These are phyloP conservation scores for Channa argus DNA, from an alignment of 2,113 vertebrate genomes.

Conservation along the genomic window DNA sequence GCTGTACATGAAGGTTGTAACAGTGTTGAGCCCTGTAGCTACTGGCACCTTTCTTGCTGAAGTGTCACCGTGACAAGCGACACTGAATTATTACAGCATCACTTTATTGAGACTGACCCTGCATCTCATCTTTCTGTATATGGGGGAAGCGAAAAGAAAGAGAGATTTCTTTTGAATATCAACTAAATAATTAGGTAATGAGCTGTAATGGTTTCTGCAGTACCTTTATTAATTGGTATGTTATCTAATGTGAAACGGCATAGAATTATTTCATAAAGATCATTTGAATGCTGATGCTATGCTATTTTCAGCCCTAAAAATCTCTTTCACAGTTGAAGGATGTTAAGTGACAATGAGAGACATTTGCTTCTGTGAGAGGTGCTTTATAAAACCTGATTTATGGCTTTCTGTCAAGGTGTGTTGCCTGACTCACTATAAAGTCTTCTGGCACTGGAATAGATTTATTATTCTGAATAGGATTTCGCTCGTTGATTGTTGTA, in stretches of 20 bases:
- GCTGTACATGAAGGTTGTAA: not conserved
- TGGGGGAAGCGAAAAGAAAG: not conserved
- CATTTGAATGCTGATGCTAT: not conserved
- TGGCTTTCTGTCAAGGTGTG: slow-evolving; percentile 27
- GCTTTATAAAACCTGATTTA: slow-evolving; percentile 16
- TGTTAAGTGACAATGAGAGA: not conserved
- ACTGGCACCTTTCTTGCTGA: slow-evolving; percentile 7
- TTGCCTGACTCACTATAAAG: not conserved
- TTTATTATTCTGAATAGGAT: slow-evolving; percentile 31
- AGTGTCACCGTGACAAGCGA: slow-evolving; percentile 5
- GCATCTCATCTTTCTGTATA: not conserved
- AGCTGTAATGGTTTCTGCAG: too few species aligned
- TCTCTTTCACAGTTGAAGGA: not conserved
- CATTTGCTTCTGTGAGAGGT: not conserved
- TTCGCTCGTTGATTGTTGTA: not conserved
- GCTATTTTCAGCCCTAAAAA: not conserved
- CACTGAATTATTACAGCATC: slow-evolving; percentile 14
- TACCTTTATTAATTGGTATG: not conserved
- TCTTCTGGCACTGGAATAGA: slow-evolving; percentile 25
- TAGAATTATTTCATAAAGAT: not conserved
- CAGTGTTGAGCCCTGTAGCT: not conserved
- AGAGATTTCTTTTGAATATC: too few species aligned
- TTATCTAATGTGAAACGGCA: not conserved
- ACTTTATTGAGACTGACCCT: slow-evolving; percentile 12
- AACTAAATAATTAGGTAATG: too few species aligned